These are phyloP conservation scores for Callocephalon fimbriatum DNA, from an alignment of 2,113 vertebrate species.

Conservation along the genomic window DNA sequence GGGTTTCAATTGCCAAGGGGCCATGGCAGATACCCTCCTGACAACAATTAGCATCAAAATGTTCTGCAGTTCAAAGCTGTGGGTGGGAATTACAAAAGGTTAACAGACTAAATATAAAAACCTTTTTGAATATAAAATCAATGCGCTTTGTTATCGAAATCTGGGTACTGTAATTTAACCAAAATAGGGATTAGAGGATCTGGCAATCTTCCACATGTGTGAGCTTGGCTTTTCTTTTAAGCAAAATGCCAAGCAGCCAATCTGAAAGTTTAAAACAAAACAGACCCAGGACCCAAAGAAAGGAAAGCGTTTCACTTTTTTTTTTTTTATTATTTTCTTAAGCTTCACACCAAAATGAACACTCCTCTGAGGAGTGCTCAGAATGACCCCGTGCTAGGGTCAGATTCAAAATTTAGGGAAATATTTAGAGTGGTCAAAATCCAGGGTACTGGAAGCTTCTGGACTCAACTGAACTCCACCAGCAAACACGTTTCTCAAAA, in stretches of 20 bases:
- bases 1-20: constrained; percentile 67
- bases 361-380: background rate
- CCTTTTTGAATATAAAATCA: constrained; percentile 79
- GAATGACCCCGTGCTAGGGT: background rate
- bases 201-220: constrained; percentile 68
- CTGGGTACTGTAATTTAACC: constrained; percentile 77
- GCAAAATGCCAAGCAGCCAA: constrained; percentile 36
- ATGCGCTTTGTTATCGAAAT: constrained; percentile 72
- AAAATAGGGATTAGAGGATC: constrained; percentile 70
- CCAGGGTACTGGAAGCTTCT: background rate
- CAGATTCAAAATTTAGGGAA: background rate
- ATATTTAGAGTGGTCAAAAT: background rate
- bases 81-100: constrained; percentile 81
- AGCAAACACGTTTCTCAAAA: background rate
- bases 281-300: constrained; percentile 2
- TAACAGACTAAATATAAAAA: constrained; percentile 82
- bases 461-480: background rate
- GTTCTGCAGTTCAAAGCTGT: constrained; percentile 65
- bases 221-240: constrained; percentile 53
- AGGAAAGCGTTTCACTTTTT: constrained; percentile 1
- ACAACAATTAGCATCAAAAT: constrained; percentile 75
- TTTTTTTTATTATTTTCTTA: background rate
- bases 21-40: constrained; percentile 74
- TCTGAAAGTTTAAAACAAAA: constrained; percentile 58
- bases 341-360: background rate